Percentiles rank a stretch among this genome's conserved stretches.
Conservation (phyloP, 1,140 invertebrate species). For the Drosophila suzukii region DNA sequence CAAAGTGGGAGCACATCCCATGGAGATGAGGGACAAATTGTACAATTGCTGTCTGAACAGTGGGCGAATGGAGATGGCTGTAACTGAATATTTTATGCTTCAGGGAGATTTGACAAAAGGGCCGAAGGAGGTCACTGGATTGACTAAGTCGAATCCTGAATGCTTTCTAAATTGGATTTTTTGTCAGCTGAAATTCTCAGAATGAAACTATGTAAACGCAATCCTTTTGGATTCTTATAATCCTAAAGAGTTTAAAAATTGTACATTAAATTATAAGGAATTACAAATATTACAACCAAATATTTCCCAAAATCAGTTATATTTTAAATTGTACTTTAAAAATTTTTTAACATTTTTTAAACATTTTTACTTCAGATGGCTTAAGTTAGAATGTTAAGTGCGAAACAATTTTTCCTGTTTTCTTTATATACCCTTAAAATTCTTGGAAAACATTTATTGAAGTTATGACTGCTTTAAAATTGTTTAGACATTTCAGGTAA, state of each 20-base stretch:
- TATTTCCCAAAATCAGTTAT: too few species aligned
- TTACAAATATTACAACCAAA: too few species aligned
- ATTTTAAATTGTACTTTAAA: too few species aligned
- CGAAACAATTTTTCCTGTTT: too few species aligned
- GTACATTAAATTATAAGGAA: not conserved
- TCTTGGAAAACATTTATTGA: too few species aligned
- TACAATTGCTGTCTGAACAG: slow-evolving; percentile 41
- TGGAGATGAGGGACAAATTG: slow-evolving; percentile 66
- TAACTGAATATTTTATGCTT: slow-evolving; percentile 75
- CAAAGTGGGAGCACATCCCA: slow-evolving; percentile 35
- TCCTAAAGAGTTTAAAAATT: not conserved
- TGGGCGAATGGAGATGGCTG: slow-evolving; percentile 22
- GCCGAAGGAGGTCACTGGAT: slow-evolving; percentile 3
- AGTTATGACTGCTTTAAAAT: too few species aligned
- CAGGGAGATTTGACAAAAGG: slow-evolving; percentile 45
- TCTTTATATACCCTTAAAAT: too few species aligned
- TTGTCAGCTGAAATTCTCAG: not conserved
- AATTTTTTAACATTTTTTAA: too few species aligned
- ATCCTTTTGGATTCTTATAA: not conserved
- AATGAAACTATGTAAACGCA: not conserved
- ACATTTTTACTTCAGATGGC: too few species aligned
- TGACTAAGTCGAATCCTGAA: slow-evolving; percentile 12
- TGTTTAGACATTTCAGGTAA: too few species aligned
- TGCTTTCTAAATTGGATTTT: slow-evolving; percentile 24
- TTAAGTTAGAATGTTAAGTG: too few species aligned